These are phyloP conservation scores for Bacillus rossius DNA, from an alignment of 1,140 invertebrate genomes.

Conservation along the genomic window DNA sequence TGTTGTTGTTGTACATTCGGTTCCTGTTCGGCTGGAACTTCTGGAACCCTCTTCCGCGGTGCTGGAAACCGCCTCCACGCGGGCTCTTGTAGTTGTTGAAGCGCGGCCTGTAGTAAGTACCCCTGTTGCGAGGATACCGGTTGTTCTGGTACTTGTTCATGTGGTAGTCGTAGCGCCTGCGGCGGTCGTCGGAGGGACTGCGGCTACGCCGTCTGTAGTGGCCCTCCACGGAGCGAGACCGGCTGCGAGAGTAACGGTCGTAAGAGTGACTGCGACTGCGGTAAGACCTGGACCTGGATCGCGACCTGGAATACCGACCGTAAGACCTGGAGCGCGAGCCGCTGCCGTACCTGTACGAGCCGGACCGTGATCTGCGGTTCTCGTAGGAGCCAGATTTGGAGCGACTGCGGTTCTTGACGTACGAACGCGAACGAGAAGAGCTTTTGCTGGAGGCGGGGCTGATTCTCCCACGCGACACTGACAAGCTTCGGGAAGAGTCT, in stretches of 20 bases:
- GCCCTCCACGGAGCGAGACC: slow-evolving; percentile 45
- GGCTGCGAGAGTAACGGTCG: slow-evolving; percentile 34
- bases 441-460: slow-evolving; percentile 10
- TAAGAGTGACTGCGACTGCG: slow-evolving; percentile 44
- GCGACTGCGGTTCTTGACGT: slow-evolving; percentile 13
- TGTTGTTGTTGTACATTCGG: slow-evolving; percentile 39
- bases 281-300: slow-evolving; percentile 36
- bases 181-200: slow-evolving; percentile 55
- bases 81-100: slow-evolving; percentile 52
- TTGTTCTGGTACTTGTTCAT: slow-evolving; percentile 39
- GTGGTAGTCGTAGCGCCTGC: slow-evolving; percentile 35
- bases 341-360: slow-evolving; percentile 25
- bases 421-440: slow-evolving; percentile 13
- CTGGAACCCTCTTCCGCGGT: slow-evolving; percentile 20
- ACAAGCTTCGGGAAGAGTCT: slow-evolving; percentile 9
- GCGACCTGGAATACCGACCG: slow-evolving; percentile 16
- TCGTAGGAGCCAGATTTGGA: slow-evolving; percentile 17
- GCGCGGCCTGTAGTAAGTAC: slow-evolving; percentile 68
- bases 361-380: slow-evolving; percentile 29
- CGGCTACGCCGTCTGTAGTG: slow-evolving; percentile 41
- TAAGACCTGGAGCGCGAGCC: slow-evolving; percentile 3
- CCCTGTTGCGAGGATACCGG: slow-evolving; percentile 55
- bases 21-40: slow-evolving; percentile 26
- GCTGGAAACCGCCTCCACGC: slow-evolving; percentile 30
- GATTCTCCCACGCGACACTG: slow-evolving; percentile 7